phyloP scores from a whole-genome alignment of 2,113 vertebrate species.

The Sorex fumeus region DNA sequence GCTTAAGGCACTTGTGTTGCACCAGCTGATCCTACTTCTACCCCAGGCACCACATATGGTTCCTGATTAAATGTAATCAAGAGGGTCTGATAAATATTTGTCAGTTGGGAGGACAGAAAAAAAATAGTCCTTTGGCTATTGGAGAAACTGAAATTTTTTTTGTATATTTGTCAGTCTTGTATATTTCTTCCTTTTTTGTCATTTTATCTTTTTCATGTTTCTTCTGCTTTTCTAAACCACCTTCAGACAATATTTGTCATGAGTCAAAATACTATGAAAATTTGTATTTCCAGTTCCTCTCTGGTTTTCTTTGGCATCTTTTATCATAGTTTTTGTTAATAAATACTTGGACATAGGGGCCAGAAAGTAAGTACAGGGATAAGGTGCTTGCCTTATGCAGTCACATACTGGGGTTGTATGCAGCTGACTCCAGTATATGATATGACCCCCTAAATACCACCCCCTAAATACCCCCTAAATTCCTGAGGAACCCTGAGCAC shows the following conservation, averaged over 20 bases:
- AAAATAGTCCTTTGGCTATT: conserved; percentile 15
- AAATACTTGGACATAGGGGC: too few relatives aligned
- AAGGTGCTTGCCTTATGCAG: too few relatives aligned
- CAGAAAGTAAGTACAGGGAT: too few relatives aligned
- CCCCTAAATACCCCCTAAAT: too few relatives aligned
- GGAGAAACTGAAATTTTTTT: conserved; percentile 28
- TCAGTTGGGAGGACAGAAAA: not conserved
- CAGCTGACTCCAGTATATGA: too few relatives aligned
- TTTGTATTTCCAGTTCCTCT: conserved; percentile 17
- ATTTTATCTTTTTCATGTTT: not conserved
- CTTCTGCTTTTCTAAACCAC: not conserved
- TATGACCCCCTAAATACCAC: too few relatives aligned
- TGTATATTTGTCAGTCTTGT: not conserved
- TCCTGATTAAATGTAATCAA: not conserved
- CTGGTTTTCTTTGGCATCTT: not conserved
- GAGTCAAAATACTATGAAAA: not conserved
- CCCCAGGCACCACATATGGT: too few relatives aligned
- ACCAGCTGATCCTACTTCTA: too few relatives aligned
- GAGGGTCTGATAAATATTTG: not conserved
- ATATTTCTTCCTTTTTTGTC: conserved; percentile 11
- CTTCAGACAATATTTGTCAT: not conserved
- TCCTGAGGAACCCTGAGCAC: too few relatives aligned
- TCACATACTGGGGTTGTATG: too few relatives aligned
- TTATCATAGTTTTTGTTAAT: too few relatives aligned
- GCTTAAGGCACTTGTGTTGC: too few relatives aligned